phyloP scores from a whole-genome alignment of 2,113 vertebrate species.

The Suncus etruscus region DNA sequence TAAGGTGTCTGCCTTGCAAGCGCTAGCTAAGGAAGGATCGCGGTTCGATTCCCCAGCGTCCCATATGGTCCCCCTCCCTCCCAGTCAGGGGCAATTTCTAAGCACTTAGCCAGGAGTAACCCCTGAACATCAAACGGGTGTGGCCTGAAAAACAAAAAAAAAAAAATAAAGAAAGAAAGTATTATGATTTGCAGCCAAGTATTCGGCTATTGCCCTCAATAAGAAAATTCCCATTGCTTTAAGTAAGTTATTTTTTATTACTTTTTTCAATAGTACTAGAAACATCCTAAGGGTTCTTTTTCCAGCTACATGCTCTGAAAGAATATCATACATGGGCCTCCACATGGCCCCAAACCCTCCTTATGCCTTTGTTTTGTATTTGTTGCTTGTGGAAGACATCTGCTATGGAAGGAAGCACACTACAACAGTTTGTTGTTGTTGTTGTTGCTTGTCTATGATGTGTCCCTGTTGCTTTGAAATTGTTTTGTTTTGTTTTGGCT shows the following conservation, averaged over 20 bases:
- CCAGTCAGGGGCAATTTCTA: too few relatives aligned
- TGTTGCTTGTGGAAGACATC: constrained; percentile 29
- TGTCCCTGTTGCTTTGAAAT: neutral
- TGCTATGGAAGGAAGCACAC: constrained; percentile 55
- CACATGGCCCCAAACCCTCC: neutral
- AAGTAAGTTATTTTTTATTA: neutral
- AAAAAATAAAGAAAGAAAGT: too few relatives aligned
- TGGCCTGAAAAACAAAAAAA: too few relatives aligned
- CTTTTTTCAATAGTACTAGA: constrained; percentile 20
- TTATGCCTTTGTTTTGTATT: neutral
- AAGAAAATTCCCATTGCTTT: neutral
- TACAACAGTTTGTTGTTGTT: constrained; percentile 50
- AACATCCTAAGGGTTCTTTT: neutral
- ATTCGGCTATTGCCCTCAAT: neutral
- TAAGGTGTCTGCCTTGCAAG: too few relatives aligned
- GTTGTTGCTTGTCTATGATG: constrained; percentile 14
- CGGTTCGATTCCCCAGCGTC: too few relatives aligned
- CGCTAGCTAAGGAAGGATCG: too few relatives aligned
- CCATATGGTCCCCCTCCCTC: too few relatives aligned
- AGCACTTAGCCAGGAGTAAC: too few relatives aligned
- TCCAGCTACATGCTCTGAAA: neutral
- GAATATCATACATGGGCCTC: neutral
- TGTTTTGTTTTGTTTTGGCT: constrained; percentile 50
- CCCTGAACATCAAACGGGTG: too few relatives aligned
- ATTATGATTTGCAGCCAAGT: neutral